Evolutionary conservation across 2,888 invertebrate genomes (phyloP), one percentile per base, ranked within the genome.

Genomic region (Synergus umbraculus): DNA sequence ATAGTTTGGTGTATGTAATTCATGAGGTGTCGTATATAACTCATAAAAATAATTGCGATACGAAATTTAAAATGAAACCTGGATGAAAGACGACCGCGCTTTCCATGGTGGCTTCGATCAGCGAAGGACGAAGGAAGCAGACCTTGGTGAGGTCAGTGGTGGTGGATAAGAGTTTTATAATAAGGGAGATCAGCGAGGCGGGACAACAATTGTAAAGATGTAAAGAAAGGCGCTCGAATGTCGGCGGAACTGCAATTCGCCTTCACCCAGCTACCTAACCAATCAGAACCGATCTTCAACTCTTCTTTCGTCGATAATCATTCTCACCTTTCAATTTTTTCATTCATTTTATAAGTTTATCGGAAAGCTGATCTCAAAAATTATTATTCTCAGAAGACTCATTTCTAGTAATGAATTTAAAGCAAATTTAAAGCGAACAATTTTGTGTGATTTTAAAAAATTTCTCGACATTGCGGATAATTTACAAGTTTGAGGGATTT

Each of bases 201-300:
- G 66, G 77, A 77, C 60, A 79, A 79, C 77, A 79, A 79, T 76
- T 64, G 65, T 78, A 78, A 64, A 65, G 79, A 81, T 64, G 65
- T 78, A 78, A 64, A 65, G 79, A 81, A 78, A 54, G 63, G 58
- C 69, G 76, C 78, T 78, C 77, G 67, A 58, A 66, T 79, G 69
- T 46, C 79, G 81, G 65, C 77, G 83, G 80, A 83, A 84, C 81
- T 83, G 77, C 78, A 83, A 85, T 81, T 88, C 81, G 86, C 89
- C 88, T 88, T 88, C 87, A 88, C 86, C 87, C 85, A 87, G 85
- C 87, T 87, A 87, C 86, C 87, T 85, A 87, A 84, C 87, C 89
- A 86, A 89, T 89, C 89, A 88, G 86, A 88, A 87, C 86, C 85
- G 87, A 85, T 87, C 88, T 89, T 88, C 87, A 83, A 83, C 10